These are phyloP conservation scores for Geotrypetes seraphini DNA, from an alignment of 2,797 vertebrate species.

Conservation along the genomic window DNA sequence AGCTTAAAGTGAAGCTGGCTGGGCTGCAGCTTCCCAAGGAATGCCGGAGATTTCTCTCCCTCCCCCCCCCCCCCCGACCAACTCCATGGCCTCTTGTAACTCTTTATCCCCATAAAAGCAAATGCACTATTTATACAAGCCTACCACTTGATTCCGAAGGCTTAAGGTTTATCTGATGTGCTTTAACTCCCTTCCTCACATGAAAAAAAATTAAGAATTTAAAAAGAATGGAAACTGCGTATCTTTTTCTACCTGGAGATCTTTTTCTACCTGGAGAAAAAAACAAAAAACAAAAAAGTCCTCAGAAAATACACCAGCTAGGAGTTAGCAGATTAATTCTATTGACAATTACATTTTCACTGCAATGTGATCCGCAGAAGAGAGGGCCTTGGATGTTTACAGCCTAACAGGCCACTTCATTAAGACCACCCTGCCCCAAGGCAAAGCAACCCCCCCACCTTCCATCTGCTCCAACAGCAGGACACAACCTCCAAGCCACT, in stretches of 20 bases:
- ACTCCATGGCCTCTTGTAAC: constrained; percentile 46
- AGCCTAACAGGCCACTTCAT: constrained; percentile 97
- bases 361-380: constrained; percentile 87
- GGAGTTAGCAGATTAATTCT: constrained; percentile 97
- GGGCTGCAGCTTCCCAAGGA: constrained; percentile 75
- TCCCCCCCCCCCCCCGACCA: too few species aligned
- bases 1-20: constrained; percentile 69
- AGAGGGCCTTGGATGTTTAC: constrained; percentile 91
- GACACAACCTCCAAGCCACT: constrained; percentile 57
- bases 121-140: constrained; percentile 33
- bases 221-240: constrained; percentile 16
- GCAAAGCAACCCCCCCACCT: constrained; percentile 60
- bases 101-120: constrained; percentile 39
- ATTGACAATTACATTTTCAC: constrained; percentile 99
- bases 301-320: constrained; percentile 78
- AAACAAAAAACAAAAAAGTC: too few species aligned
- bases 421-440: constrained; percentile 81
- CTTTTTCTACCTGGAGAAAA: constrained; percentile 53
- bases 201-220: not conserved
- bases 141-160: constrained; percentile 35
- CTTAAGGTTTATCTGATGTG: constrained; percentile 20
- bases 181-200: constrained; percentile 23
- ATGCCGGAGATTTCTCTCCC: constrained; percentile 67
- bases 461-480: constrained; percentile 67
- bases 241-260: constrained; percentile 52